A percentile compares a stretch with the other conserved stretches of the same genome.
Conservation (phyloP, 53 echinoderm and acorn worm species). For the Zoroaster sp. region DNA sequence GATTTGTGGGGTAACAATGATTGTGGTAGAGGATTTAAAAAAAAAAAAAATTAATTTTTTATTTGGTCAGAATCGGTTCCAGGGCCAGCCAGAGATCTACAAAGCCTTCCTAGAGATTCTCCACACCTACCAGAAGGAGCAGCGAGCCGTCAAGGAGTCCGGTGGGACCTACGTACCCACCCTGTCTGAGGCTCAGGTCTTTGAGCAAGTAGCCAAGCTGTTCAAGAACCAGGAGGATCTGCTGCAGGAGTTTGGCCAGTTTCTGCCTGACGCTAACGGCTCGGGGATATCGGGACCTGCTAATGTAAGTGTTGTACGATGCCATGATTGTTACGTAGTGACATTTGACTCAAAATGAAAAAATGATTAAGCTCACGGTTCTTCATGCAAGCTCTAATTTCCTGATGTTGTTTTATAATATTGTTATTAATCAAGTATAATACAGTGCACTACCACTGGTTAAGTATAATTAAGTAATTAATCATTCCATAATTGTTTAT, state of each 20-base stretch:
- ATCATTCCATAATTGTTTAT: too few relatives aligned
- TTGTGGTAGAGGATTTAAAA: too few relatives aligned
- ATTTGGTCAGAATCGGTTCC: conserved; percentile 89
- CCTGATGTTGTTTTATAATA: too few relatives aligned
- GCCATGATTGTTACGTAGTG: too few relatives aligned
- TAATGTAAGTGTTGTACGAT: conserved; percentile 24
- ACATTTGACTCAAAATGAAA: too few relatives aligned
- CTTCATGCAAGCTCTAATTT: too few relatives aligned
- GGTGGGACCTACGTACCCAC: conserved; percentile 92
- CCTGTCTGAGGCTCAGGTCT: conserved; percentile 95
- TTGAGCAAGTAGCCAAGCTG: conserved; percentile 93
- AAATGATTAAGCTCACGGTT: too few relatives aligned
- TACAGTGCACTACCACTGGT: too few relatives aligned
- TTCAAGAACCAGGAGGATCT: conserved; percentile 99
- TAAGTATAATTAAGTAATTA: too few relatives aligned
- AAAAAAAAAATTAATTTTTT: too few relatives aligned
- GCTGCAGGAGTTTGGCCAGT: conserved; percentile 98
- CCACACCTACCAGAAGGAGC: conserved; percentile 99
- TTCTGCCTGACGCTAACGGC: conserved; percentile 96
- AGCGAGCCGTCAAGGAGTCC: conserved; percentile 95
- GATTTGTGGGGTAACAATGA: too few relatives aligned
- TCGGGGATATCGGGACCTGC: conserved; percentile 44
- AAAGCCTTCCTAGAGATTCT: conserved; percentile 98
- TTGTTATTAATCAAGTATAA: too few relatives aligned
- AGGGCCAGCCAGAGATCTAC: conserved; percentile 99